phyloP scores from a whole-genome alignment of 1,140 invertebrate species.

The Scaptomyza pallida region DNA sequence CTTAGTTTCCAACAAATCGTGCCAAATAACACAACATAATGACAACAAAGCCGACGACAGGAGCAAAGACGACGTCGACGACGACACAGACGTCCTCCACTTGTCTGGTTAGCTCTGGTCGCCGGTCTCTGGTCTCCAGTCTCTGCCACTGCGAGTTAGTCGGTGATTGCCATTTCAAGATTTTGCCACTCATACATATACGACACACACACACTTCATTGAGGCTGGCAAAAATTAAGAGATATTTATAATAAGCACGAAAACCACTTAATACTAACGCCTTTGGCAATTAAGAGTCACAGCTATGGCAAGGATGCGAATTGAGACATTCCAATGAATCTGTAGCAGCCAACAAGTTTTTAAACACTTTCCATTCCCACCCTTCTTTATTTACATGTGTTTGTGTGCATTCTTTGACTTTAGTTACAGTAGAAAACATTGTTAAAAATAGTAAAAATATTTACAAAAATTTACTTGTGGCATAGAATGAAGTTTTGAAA shows the following conservation, averaged over 20 bases:
- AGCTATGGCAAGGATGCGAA: conserved; percentile 57
- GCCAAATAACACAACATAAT: conserved; percentile 83
- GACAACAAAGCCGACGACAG: conserved; percentile 79
- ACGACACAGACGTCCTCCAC: conserved; percentile 57
- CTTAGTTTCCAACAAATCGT: conserved; percentile 81
- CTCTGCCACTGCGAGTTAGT: conserved; percentile 27
- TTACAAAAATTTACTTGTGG: too few species aligned
- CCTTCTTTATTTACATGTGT: not conserved
- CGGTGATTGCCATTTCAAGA: conserved; percentile 82
- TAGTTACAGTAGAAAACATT: too few species aligned
- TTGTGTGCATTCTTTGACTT: not conserved
- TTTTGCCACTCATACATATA: conserved; percentile 48
- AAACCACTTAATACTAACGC: conserved; percentile 84
- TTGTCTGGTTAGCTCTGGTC: conserved; percentile 43
- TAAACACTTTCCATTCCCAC: conserved; percentile 6
- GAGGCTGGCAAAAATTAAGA: conserved; percentile 80
- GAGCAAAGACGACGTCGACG: conserved; percentile 40
- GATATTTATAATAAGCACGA: conserved; percentile 84
- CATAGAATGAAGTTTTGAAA: too few species aligned
- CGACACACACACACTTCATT: conserved; percentile 19
- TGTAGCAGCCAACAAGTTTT: conserved; percentile 27
- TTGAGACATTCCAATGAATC: conserved; percentile 43
- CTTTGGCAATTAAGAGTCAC: conserved; percentile 84
- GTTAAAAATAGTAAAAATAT: too few species aligned
- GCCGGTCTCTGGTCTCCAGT: conserved; percentile 23